Conservation (phyloP, 2,888 invertebrate species). For the Microplitis deprimator region DNA sequence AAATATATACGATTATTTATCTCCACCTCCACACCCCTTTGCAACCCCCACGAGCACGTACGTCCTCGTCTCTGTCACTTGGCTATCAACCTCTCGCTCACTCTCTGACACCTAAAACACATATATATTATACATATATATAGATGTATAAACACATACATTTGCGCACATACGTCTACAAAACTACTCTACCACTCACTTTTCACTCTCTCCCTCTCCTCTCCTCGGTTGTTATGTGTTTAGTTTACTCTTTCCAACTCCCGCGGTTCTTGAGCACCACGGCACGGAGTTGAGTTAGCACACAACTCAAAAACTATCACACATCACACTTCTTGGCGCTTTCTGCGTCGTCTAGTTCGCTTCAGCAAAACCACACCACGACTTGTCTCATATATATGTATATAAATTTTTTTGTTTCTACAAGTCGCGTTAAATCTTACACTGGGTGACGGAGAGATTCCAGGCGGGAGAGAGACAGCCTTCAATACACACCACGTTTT, state of each 20-base stretch:
- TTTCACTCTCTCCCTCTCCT: neutral
- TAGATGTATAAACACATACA: neutral
- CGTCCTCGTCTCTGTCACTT: constrained; percentile 31
- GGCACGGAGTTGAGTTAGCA: neutral
- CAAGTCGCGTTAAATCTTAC: too few relatives aligned
- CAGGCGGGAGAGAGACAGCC: too few relatives aligned
- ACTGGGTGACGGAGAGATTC: too few relatives aligned
- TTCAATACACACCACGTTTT: neutral
- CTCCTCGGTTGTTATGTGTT: neutral
- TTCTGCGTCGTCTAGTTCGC: constrained; percentile 21
- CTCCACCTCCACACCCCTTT: constrained; percentile 40
- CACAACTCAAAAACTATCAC: constrained; percentile 1
- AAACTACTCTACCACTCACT: neutral
- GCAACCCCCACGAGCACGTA: constrained; percentile 40
- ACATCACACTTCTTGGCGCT: constrained; percentile 30
- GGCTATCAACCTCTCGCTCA: constrained; percentile 32
- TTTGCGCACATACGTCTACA: neutral
- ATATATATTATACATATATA: neutral
- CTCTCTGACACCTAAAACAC: constrained; percentile 23
- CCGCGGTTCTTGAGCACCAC: constrained; percentile 9
- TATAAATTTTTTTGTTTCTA: neutral
- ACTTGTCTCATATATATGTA: neutral
- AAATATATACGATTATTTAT: neutral
- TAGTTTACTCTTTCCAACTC: neutral
- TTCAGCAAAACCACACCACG: neutral